Base-by-base conservation (phyloP, 2,888 invertebrate species). In the Hoplodrina ambigua region DNA sequence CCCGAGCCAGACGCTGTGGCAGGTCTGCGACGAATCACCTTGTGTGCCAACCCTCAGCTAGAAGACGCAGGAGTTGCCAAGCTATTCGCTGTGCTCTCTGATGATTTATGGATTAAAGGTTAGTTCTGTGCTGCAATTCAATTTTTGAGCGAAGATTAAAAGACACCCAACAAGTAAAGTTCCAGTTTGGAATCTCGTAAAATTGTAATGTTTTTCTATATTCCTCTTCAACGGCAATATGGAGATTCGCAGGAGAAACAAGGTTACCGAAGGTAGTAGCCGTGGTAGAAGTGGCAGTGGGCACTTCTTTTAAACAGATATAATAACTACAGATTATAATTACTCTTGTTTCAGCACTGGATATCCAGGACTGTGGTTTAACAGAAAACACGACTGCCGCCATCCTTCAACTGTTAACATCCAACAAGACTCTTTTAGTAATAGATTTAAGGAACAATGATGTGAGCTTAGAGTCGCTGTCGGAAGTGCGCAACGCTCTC, bases 21-120 rank as follows among this genome's bases (percentile, higher is more conserved):
- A 0, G 98, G 98, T 0, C 91, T 98, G 25, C 96, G 97, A 59
- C 94, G 97, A 54, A 95, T 98, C 71, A 96, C 97, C 0, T 86
- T 98, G 20, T 97, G 98, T 84, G 96, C 96, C 46, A 98, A 98
- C 92, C 96, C 97, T 0, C 94, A 95, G 72, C 91, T 98, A 17
- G 97, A 97, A 0, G 97, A 98, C 88, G 93, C 93, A 0, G 98
- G 97, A 0, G 92, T 97, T 0, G 87, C 90, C 44, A 90, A 95
- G 25, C 96, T 98, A 50, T 91, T 97, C 0, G 97, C 97, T 53
- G 97, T 97, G 19, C 94, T 98, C 7, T 96, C 97, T 59, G 98
- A 98, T 87, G 98, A 98, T 88, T 96, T 98, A 62, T 98, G 98
- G 98, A 96, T 98, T 30, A 98, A 97, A 94, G 96, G 97, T 97